phyloP scores from a whole-genome alignment of 2,113 vertebrate genomes.

The Dicaeum eximium region DNA sequence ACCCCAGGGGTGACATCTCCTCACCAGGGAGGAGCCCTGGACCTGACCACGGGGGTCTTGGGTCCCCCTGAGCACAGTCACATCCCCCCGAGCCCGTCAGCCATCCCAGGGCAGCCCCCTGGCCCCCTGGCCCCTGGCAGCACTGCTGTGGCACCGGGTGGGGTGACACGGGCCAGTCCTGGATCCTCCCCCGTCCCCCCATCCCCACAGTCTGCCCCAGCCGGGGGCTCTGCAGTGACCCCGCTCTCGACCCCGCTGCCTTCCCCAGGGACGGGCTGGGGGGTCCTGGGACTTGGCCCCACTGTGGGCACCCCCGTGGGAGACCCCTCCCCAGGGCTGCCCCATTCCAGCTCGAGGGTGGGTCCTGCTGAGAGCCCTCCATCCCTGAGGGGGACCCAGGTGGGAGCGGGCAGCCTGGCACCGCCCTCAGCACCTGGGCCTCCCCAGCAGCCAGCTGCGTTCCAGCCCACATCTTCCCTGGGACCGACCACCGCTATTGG shows the following conservation, averaged over 20 bases:
- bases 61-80: neutral
- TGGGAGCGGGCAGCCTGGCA: neutral
- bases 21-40: rapidly evolving
- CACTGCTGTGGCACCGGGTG: rapidly evolving
- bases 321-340: neutral
- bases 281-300: neutral
- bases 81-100: neutral
- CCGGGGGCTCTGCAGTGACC: neutral
- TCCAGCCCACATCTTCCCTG: neutral
- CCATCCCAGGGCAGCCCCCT: rapidly evolving
- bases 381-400: neutral
- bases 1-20: neutral
- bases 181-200: rapidly evolving
- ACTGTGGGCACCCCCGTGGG: rapidly evolving
- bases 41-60: rapidly evolving
- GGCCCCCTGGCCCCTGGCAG: rapidly evolving
- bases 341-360: rapidly evolving
- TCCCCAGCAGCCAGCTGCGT: rapidly evolving
- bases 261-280: rapidly evolving
- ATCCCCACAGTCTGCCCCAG: neutral
- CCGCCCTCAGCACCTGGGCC: neutral
- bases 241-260: rapidly evolving
- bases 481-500: rapidly evolving
- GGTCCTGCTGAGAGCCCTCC: neutral
- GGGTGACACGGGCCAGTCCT: rapidly evolving